A percentile compares a stretch with the other conserved stretches of the same genome.
Evolutionary conservation across 2,797 vertebrate genomes (phyloP).

Genomic region (Peromyscus melanophrys): DNA sequence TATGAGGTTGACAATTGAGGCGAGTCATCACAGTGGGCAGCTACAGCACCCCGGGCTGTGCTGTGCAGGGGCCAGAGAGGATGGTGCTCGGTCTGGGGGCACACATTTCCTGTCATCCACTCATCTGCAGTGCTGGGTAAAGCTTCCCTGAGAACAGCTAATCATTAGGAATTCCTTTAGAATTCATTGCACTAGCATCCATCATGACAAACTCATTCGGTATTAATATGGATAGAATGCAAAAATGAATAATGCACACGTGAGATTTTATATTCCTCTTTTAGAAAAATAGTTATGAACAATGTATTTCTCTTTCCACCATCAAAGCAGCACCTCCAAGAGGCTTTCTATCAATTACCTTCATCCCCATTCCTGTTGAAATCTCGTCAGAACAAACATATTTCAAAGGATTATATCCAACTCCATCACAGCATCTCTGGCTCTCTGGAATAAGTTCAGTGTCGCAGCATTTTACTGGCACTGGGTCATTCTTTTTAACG

Average conservation of each 20-base stretch:
- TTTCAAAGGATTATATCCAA: slow-evolving; percentile 94
- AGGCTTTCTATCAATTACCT: slow-evolving; percentile 92
- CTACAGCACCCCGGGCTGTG: slow-evolving; percentile 31
- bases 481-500: slow-evolving; percentile 91
- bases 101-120: slow-evolving; percentile 80
- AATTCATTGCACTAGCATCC: slow-evolving; percentile 91
- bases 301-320: slow-evolving; percentile 89
- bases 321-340: slow-evolving; percentile 86
- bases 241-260: slow-evolving; percentile 91
- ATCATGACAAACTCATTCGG: slow-evolving; percentile 90
- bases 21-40: not conserved
- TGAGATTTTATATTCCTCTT: slow-evolving; percentile 90
- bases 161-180: slow-evolving; percentile 92
- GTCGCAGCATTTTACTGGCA: slow-evolving; percentile 94
- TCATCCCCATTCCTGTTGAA: slow-evolving; percentile 91
- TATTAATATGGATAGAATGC: slow-evolving; percentile 91
- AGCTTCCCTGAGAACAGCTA: slow-evolving; percentile 89
- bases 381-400: slow-evolving; percentile 95
- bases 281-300: slow-evolving; percentile 91
- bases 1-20: not conserved
- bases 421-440: slow-evolving; percentile 94
- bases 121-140: slow-evolving; percentile 87
- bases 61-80: slow-evolving; percentile 52
- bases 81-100: slow-evolving; percentile 66
- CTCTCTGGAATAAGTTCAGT: slow-evolving; percentile 94